Evolutionary conservation across 2,888 invertebrate species (phyloP).

Genomic region (Teinopalpus imperialis): DNA sequence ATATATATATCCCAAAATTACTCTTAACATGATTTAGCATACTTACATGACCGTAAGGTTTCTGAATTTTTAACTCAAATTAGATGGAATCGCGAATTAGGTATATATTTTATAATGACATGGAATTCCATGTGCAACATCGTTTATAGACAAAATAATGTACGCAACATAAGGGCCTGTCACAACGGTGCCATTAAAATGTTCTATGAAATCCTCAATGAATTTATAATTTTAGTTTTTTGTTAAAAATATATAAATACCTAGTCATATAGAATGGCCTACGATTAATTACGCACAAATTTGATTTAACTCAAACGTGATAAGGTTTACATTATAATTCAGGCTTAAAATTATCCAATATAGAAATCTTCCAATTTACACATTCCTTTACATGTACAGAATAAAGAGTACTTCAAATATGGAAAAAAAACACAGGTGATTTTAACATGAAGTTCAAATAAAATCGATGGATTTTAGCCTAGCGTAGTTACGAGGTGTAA

Average conservation of each 20-base stretch:
- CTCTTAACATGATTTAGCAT: too few relatives aligned
- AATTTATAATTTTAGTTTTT: slow-evolving; percentile 12
- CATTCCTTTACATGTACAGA: slow-evolving; percentile 66
- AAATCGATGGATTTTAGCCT: slow-evolving; percentile 54
- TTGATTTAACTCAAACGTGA: slow-evolving; percentile 42
- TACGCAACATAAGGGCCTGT: too few relatives aligned
- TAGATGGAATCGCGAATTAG: too few relatives aligned
- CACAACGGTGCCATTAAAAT: slow-evolving; percentile 1
- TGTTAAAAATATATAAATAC: slow-evolving; percentile 36
- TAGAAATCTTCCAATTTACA: slow-evolving; percentile 64
- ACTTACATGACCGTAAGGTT: too few relatives aligned
- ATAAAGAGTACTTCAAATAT: slow-evolving; percentile 40
- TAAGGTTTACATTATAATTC: slow-evolving; percentile 25
- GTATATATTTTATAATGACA: too few relatives aligned
- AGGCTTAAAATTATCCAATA: slow-evolving; percentile 26
- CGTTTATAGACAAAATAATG: too few relatives aligned
- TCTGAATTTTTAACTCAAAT: too few relatives aligned
- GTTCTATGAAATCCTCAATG: slow-evolving; percentile 5
- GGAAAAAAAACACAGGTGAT: slow-evolving; percentile 62
- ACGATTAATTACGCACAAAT: slow-evolving; percentile 64
- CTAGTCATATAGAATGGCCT: slow-evolving; percentile 79
- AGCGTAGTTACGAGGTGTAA: slow-evolving; percentile 57
- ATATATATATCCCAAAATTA: too few relatives aligned
- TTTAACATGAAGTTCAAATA: slow-evolving; percentile 72
- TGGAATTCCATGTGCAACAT: too few relatives aligned